Evolutionary conservation across 2,888 invertebrate genomes (phyloP).

Genomic region (Nomada fucata): DNA sequence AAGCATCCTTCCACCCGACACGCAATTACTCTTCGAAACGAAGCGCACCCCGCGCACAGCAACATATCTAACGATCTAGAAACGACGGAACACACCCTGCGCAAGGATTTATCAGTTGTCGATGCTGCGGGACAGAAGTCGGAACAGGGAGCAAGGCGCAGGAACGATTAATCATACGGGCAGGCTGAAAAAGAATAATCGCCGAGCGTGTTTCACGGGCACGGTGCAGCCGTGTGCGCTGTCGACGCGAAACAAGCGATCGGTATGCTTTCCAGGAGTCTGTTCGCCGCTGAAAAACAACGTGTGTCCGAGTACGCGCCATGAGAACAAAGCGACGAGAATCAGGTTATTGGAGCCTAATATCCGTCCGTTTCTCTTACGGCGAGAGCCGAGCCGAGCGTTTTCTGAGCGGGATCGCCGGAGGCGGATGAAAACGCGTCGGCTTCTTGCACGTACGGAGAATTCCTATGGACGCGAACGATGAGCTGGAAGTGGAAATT

Average conservation of each 20-base stretch:
- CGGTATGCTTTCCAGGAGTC: slow-evolving; percentile 40
- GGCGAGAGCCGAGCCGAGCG: slow-evolving; percentile 13
- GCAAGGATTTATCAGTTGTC: slow-evolving; percentile 31
- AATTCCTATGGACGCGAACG: slow-evolving; percentile 5
- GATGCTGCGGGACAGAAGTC: slow-evolving; percentile 32
- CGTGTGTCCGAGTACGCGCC: slow-evolving; percentile 42
- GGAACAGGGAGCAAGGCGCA: slow-evolving; percentile 6
- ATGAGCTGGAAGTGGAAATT: slow-evolving; percentile 29
- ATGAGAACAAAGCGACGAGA: slow-evolving; percentile 62
- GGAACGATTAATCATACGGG: slow-evolving; percentile 22
- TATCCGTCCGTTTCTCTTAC: slow-evolving; percentile 63
- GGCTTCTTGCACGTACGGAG: background rate
- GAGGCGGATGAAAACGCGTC: background rate
- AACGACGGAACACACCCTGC: slow-evolving; percentile 10
- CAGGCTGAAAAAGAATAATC: background rate
- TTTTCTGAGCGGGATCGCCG: slow-evolving; percentile 29
- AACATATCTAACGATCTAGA: slow-evolving; percentile 30
- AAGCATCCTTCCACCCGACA: slow-evolving; percentile 15
- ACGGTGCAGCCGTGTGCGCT: background rate
- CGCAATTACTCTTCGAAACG: slow-evolving; percentile 39
- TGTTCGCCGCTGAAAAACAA: slow-evolving; percentile 46
- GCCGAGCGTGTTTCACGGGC: slow-evolving; percentile 11
- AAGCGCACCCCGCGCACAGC: slow-evolving; percentile 15
- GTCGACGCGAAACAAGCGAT: slow-evolving; percentile 26
- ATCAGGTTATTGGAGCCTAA: slow-evolving; percentile 68